Evolutionary conservation across 1,140 invertebrate genomes (phyloP), one percentile per base, ranked within the genome.

Genomic region (Acromyrmex heyeri): DNA sequence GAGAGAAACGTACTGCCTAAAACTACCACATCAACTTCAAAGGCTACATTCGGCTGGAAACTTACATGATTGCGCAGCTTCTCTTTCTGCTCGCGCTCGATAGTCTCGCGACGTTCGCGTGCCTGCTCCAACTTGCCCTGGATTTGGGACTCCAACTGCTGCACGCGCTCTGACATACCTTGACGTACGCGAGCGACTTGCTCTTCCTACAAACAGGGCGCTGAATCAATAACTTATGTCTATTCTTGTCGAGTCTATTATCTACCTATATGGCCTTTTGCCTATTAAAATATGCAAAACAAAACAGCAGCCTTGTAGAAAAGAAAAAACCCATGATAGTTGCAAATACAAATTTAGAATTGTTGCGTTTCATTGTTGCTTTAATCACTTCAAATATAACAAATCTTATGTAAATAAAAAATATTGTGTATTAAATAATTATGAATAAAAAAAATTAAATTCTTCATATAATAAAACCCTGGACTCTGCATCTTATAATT

Each of bases 51-150:
- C 30, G 24, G 50, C 12, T 1, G 61, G 8, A 44, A 27, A 97
- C 97, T 97, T 94, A 98, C 97, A 92, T 97, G 96, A 94, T 96
- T 97, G 88, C 97, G 97, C 67, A 98, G 95, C 92, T 97, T 97
- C 93, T 98, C 97, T 91, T 96, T 96, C 91, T 97, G 97, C 93
- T 97, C 97, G 83, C 96, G 96, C 93, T 97, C 97, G 65, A 97
- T 94, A 88, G 96, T 96, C 86, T 96, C 96, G 62, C 97, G 96
- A 88, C 97, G 96, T 86, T 96, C 96, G 82, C 97, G 96, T 87
- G 97, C 97, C 88, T 96, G 96, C 87, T 97, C 96, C 92, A 98
- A 94, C 95, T 97, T 98, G 87, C 96, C 96, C 92, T 97, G 97
- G 90, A 98, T 97, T 88, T 97, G 95, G 73, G 95, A 94, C 91